phyloP scores from a whole-genome alignment of 2,888 invertebrate genomes.

The Agrilus cyanescens region DNA sequence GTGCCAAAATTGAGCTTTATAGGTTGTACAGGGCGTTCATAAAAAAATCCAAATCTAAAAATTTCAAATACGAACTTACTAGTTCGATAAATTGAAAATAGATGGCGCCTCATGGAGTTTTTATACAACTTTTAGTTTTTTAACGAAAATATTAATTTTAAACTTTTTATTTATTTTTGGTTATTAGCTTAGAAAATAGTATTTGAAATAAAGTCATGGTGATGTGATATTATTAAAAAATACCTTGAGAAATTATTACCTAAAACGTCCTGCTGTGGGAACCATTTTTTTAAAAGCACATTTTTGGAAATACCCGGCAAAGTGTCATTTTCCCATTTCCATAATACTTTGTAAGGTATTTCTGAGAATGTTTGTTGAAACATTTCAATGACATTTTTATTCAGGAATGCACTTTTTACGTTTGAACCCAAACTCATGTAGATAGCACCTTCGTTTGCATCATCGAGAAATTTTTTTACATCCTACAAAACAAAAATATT shows the following conservation, averaged over 20 bases:
- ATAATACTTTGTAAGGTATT: slow-evolving; percentile 33
- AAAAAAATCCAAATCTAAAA: no score
- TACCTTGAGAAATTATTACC: slow-evolving; percentile 23
- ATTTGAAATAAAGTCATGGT: no score
- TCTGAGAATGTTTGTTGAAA: slow-evolving; percentile 24
- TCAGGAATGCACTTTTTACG: slow-evolving; percentile 26
- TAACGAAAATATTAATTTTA: no score
- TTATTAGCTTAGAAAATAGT: no score
- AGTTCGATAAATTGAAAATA: no score
- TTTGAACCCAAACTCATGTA: slow-evolving; percentile 36
- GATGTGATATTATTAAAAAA: no score
- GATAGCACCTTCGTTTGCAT: slow-evolving; percentile 29
- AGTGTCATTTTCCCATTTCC: slow-evolving; percentile 34
- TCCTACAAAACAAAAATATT: slow-evolving; percentile 22
- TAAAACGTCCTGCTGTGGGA: slow-evolving; percentile 37
- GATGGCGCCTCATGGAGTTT: no score
- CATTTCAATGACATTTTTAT: slow-evolving; percentile 24
- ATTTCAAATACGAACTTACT: no score
- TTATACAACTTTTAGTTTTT: no score
- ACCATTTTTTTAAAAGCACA: slow-evolving; percentile 35
- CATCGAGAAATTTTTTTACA: slow-evolving; percentile 27
- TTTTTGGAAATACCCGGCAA: slow-evolving; percentile 29
- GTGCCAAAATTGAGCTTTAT: no score
- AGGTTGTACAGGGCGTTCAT: no score
- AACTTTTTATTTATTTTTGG: no score